A percentile compares a stretch with the other conserved stretches of the same genome.
These are phyloP conservation scores for Neopelma chrysocephalum DNA, from an alignment of 2,797 vertebrate species.

Conservation along the genomic window DNA sequence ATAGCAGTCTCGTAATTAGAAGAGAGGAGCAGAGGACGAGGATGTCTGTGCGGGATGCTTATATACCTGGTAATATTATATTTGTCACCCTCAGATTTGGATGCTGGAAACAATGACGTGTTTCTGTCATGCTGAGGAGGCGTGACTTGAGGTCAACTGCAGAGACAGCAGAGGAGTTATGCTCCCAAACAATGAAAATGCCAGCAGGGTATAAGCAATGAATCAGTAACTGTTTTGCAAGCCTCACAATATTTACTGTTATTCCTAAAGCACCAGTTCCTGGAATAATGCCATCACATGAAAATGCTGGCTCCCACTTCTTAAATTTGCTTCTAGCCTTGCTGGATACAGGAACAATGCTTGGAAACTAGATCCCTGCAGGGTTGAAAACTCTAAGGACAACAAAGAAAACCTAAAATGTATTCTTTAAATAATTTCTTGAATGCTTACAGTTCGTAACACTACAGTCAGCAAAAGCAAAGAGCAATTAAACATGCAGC, in stretches of 20 bases:
- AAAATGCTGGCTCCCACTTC: constrained; percentile 33
- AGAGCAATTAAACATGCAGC: neutral
- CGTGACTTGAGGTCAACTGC: neutral
- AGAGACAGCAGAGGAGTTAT: neutral
- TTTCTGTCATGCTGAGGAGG: neutral
- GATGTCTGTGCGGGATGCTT: neutral
- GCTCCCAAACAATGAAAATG: neutral
- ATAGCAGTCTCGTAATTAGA: rapidly evolving
- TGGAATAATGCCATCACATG: constrained; percentile 35
- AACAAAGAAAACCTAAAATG: constrained; percentile 27
- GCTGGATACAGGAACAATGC: constrained; percentile 42
- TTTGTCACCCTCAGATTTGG: neutral
- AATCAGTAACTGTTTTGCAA: constrained; percentile 18
- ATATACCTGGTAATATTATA: neutral
- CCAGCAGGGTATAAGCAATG: constrained; percentile 7
- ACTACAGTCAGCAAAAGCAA: constrained; percentile 13
- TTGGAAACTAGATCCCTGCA: constrained; percentile 49
- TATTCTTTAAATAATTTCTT: constrained; percentile 16
- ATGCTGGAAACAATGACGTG: neutral
- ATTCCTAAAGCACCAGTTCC: constrained; percentile 7
- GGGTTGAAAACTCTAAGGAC: neutral
- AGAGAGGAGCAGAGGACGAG: neutral
- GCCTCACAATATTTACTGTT: constrained; percentile 38
- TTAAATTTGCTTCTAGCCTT: neutral
- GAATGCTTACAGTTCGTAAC: neutral